A percentile compares a stretch with the other conserved stretches of the same genome.
phyloP scores from a whole-genome alignment of 2,888 invertebrate genomes.

The Plebejus argus region DNA sequence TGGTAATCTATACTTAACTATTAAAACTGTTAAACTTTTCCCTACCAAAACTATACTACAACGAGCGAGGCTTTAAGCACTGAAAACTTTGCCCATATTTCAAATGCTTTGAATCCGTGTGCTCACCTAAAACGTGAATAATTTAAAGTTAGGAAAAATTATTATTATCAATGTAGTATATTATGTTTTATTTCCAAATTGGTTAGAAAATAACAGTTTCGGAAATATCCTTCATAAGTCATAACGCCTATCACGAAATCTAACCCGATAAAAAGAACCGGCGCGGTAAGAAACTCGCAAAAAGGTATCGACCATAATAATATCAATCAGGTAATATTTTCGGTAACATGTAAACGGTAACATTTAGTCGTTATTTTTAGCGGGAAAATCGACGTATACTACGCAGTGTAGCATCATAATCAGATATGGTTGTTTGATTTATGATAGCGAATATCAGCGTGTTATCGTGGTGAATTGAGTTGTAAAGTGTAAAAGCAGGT shows the following conservation, averaged over 20 bases:
- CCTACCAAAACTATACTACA: slow-evolving; percentile 2
- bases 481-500: slow-evolving; percentile 22
- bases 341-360: not conserved
- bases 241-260: not conserved
- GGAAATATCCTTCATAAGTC: not conserved
- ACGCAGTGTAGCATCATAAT: not conserved
- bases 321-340: not conserved
- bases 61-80: not conserved
- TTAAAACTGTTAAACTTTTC: not conserved
- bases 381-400: not conserved
- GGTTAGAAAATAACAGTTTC: not conserved
- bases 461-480: slow-evolving; percentile 12
- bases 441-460: not conserved
- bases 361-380: not conserved
- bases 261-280: not conserved
- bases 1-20: not conserved
- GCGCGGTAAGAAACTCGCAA: not conserved
- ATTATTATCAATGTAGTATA: too few relatives aligned
- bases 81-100: not conserved
- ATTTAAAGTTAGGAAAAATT: not conserved
- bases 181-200: not conserved
- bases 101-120: not conserved
- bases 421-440: slow-evolving; percentile 8
- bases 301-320: not conserved
- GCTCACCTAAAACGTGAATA: not conserved